Evolutionary conservation across 1,140 invertebrate genomes (phyloP).

Genomic region (Trigoniulus corallinus): DNA sequence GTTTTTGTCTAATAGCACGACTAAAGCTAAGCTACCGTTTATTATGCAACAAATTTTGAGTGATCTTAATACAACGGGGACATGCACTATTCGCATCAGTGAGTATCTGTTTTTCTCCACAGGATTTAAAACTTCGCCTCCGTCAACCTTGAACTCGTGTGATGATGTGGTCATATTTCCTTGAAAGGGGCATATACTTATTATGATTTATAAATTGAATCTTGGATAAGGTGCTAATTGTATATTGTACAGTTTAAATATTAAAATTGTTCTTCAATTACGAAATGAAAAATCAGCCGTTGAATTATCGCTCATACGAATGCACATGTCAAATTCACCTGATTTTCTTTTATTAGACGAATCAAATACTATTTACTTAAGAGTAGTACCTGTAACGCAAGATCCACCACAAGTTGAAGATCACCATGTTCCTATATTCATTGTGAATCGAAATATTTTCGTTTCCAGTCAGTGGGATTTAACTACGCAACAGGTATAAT

Average conservation of each 20-base stretch:
- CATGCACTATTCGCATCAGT: slow-evolving; percentile 53
- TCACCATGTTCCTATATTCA: slow-evolving; percentile 77
- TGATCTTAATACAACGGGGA: slow-evolving; percentile 54
- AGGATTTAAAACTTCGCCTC: no score
- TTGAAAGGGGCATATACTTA: no score
- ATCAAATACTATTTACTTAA: slow-evolving; percentile 30
- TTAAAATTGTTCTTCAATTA: no score
- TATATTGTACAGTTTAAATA: no score
- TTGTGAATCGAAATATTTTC: slow-evolving; percentile 32
- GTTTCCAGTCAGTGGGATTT: slow-evolving; percentile 69
- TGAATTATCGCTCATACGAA: neutral
- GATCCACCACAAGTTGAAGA: slow-evolving; percentile 60
- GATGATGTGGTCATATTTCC: no score
- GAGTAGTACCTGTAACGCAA: slow-evolving; percentile 24
- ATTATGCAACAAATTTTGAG: slow-evolving; percentile 57
- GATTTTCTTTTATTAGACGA: slow-evolving; percentile 20
- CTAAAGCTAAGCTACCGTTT: slow-evolving; percentile 39
- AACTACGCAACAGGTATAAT: slow-evolving; percentile 57
- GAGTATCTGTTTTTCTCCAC: slow-evolving; percentile 17
- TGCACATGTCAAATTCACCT: neutral
- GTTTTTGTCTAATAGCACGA: slow-evolving; percentile 32
- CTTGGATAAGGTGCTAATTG: no score
- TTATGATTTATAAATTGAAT: no score
- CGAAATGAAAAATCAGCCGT: no score
- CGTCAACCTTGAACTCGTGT: no score